Evolutionary conservation across 35 echinoderm and acorn worm species (phyloP), one percentile per base, ranked within the genome.

Genomic region (Anneissia japonica): DNA sequence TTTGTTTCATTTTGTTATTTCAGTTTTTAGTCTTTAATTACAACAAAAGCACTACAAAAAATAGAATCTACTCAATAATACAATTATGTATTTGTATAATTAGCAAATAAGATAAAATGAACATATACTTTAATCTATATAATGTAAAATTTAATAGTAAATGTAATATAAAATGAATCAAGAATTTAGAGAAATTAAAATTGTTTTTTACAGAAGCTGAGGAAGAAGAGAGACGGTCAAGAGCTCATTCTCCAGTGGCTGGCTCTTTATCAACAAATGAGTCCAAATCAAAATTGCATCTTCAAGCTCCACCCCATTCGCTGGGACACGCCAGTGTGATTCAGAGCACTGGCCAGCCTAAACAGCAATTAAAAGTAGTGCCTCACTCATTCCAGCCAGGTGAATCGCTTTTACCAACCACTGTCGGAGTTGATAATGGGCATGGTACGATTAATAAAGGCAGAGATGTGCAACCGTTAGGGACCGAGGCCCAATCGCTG

Each of bases 171-270:
- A n/a, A n/a, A n/a, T n/a, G n/a, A 32, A 9, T 75, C 31, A 16
- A 85, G 2, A 76, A 3, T 3, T 75, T 21, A 30, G 26, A 37
- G 7, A 19, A 17, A 16, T 34, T 35, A 13, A 34, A 32, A 79
- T 79, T 28, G 26, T 0, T 13, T 26, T 51, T 46, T 84, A 30
- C 26, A 97, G 94, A 97, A 85, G 91, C 90, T 7, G 94, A 97
- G 78, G 94, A 97, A 84, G 94, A 97, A 51, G 94, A 97, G 76
- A 97, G 88, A 32, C 87, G 88, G 77, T 93, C 90, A 31, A 84
- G 40, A 75, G 90, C 84, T 17, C 85, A 92, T 11, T 91, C 90
- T 19, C 84, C 84, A 31, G 55, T 39, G 17, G 37, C 36, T 35
- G 78, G 77, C 23, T 29, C 78, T 28, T 40, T 31, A 28, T 84